Evolutionary conservation across 2,797 vertebrate genomes (phyloP).

Genomic region (Enteromius trimaculatus): DNA sequence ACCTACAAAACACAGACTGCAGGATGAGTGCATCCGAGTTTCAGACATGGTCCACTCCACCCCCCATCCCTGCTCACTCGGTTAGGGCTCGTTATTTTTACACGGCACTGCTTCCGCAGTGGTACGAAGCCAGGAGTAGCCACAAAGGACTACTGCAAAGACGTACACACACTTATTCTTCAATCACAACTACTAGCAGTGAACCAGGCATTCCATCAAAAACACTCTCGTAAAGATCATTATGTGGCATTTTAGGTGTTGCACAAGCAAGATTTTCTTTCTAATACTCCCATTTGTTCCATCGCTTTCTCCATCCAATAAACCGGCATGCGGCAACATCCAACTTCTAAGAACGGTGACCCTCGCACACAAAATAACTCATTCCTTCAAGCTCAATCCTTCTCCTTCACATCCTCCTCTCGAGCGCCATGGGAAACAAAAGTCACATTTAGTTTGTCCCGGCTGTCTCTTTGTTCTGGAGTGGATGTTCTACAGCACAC

Average conservation of each 20-base stretch:
- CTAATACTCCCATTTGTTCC: background rate
- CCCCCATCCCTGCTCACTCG: background rate
- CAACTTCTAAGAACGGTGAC: constrained; percentile 19
- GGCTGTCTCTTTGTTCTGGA: constrained; percentile 22
- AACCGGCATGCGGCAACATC: constrained; percentile 8
- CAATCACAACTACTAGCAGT: background rate
- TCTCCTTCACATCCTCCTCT: background rate
- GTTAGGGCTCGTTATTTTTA: constrained; percentile 50
- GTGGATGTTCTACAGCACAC: constrained; percentile 26
- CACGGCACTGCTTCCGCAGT: constrained; percentile 27
- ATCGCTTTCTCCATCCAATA: background rate
- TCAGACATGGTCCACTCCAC: constrained; percentile 22
- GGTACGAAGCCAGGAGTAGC: constrained; percentile 25
- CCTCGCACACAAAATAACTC: constrained; percentile 2
- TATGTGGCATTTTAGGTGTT: background rate
- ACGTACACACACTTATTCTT: background rate
- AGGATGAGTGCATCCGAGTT: constrained; percentile 16
- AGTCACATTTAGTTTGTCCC: constrained; percentile 18
- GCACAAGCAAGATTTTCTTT: background rate
- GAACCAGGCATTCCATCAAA: background rate
- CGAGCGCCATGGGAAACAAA: constrained; percentile 18
- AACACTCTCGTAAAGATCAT: background rate
- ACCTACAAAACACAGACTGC: constrained; percentile 42
- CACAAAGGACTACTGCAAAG: constrained; percentile 28
- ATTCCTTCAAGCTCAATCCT: background rate